phyloP scores from a whole-genome alignment of 1,140 invertebrate species.

The Piezodorus guildinii region DNA sequence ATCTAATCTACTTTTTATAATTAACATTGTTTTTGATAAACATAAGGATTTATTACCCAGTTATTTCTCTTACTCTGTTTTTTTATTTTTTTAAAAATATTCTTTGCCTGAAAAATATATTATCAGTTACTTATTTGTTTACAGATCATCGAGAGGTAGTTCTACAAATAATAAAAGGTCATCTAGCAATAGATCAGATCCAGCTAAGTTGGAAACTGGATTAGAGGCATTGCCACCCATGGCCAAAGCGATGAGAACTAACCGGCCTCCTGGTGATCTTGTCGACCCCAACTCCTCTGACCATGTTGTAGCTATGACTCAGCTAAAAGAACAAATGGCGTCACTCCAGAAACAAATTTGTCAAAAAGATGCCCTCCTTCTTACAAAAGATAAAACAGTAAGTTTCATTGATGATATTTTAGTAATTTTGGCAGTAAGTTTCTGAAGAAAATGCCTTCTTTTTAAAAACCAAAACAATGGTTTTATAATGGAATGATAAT shows the following conservation, averaged over 20 bases:
- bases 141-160: too few relatives aligned
- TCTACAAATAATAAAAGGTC: conserved; percentile 24
- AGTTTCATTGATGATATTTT: conserved; percentile 24
- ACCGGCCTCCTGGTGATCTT: conserved; percentile 31
- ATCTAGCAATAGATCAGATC: conserved; percentile 42
- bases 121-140: too few relatives aligned
- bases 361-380: conserved; percentile 72
- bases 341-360: conserved; percentile 78
- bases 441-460: too few relatives aligned
- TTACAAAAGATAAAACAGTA: conserved; percentile 86
- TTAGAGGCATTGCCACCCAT: conserved; percentile 16
- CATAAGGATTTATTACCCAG: too few relatives aligned
- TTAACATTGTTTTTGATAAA: too few relatives aligned
- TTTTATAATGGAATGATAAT: too few relatives aligned
- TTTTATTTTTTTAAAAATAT: too few relatives aligned
- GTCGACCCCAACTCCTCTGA: conserved; percentile 80
- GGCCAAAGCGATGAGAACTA: conserved; percentile 19
- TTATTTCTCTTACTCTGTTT: too few relatives aligned
- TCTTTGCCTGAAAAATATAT: too few relatives aligned
- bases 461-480: too few relatives aligned
- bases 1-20: too few relatives aligned
- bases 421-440: too few relatives aligned
- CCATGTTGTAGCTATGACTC: conserved; percentile 86
- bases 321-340: conserved; percentile 86
- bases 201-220: conserved; percentile 45